Base-by-base conservation (phyloP, 2,113 vertebrate species). In the Bagarius yarrelli region DNA sequence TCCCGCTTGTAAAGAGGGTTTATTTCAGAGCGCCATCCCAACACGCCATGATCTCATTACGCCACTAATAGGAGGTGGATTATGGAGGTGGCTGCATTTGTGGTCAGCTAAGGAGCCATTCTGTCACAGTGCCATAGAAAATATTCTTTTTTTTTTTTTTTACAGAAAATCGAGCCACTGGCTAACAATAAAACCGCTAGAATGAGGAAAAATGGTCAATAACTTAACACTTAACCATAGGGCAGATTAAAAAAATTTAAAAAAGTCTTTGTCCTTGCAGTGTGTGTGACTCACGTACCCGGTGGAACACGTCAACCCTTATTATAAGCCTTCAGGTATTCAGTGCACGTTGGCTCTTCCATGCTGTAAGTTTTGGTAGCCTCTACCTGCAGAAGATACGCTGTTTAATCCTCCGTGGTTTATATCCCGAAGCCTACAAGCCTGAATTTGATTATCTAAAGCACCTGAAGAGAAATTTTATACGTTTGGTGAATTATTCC, bases 11-110 rank as follows among this genome's bases (percentile, higher is more conserved):
- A 34, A 34, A 55, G 30, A 34, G 4, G 27, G 52, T 32, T 34
- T 55, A 21, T 21, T 73, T 14, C 27, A 32, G 50, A 73, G 70
- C 27, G 21, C 70, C 11, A 73, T 55, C 27, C 52, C 25, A 15
- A 55, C 11, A 55, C 52, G 34, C 18, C 70, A 73, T 55, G 70
- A 72, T 53, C 25, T 16, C 8, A 30, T 27, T 18, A 23, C 30
- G 69, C 70, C 16, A 27, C 47, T 70, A 25, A 70, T 50, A 70
- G 67, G 66, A 50, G 44, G 40, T 50, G 67, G 67, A 70, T 70
- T 52, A 71, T 52, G 44, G 69, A 52, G 44, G 44, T 71, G 67
- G n/a, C 47, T 52, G 67, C 67, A n/a, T 52, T 14, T 15, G 11
- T 25, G 66, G 23, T 16, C 66, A 47, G 40, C 64, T 67, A 40